Evolutionary conservation across 2,113 vertebrate genomes (phyloP).

Genomic region (Eclectus roratus): DNA sequence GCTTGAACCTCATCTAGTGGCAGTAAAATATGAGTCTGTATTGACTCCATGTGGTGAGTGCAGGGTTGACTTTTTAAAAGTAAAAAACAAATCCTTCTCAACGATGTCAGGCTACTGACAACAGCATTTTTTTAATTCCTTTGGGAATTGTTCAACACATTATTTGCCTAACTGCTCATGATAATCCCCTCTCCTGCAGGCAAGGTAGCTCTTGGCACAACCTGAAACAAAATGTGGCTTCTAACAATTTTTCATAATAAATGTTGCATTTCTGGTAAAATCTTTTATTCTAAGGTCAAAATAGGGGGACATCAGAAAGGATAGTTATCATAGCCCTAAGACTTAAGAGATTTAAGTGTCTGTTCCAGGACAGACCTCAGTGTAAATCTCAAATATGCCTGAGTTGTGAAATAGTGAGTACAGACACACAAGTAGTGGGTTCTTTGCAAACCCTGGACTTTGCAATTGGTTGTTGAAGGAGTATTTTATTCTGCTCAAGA

Average conservation of each 20-base stretch:
- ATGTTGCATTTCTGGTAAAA: background rate
- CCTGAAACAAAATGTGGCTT: background rate
- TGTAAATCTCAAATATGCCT: background rate
- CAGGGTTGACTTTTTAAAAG: background rate
- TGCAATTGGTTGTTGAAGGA: background rate
- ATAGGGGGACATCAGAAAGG: background rate
- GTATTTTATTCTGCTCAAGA: background rate
- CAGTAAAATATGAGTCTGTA: background rate
- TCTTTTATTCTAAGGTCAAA: background rate
- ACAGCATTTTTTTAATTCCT: background rate
- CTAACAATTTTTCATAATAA: background rate
- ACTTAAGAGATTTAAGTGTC: background rate
- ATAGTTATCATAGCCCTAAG: background rate
- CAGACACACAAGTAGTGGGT: accelerated
- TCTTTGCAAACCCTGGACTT: background rate
- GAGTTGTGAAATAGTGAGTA: background rate
- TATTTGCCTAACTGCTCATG: background rate
- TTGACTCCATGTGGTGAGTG: background rate
- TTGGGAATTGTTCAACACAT: background rate
- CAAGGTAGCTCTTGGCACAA: background rate
- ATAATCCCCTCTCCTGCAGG: background rate
- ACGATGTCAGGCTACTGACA: background rate
- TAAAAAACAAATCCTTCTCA: background rate
- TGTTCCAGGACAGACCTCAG: background rate
- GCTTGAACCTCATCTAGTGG: background rate